A percentile compares a stretch with the other conserved stretches of the same genome.
Conservation (phyloP, 92 coral and sea anemone genomes). For the Galaxea fascicularis region DNA sequence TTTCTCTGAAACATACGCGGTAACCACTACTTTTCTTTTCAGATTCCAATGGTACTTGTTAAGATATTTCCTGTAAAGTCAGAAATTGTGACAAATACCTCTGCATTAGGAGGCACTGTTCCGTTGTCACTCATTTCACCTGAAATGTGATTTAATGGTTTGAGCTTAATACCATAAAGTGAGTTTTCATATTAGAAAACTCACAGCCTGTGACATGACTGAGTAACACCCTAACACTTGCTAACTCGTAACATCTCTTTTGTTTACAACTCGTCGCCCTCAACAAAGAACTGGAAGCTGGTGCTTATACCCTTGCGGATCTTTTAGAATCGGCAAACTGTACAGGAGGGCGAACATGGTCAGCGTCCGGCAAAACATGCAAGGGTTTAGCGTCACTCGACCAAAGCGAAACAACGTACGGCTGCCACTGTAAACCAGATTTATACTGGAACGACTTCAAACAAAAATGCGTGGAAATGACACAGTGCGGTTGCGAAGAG, state of each 20-base stretch:
- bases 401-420: background rate
- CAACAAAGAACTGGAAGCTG: background rate
- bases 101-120: too few species aligned
- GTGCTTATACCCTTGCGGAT: too few species aligned
- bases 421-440: constrained; percentile 83
- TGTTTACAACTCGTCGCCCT: background rate
- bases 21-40: too few species aligned
- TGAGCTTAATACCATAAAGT: background rate
- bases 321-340: background rate
- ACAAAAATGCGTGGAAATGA: constrained; percentile 44
- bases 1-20: too few species aligned
- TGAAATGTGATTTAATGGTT: background rate
- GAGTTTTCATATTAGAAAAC: background rate
- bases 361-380: constrained; percentile 15
- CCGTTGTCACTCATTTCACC: too few species aligned
- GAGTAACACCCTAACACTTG: constrained; percentile 1
- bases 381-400: background rate
- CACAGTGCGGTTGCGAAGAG: constrained; percentile 85
- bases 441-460: constrained; percentile 79
- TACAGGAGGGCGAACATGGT: background rate
- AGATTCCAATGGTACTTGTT: too few species aligned
- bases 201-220: background rate
- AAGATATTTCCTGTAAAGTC: too few species aligned
- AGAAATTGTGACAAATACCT: too few species aligned
- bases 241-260: constrained; percentile 6